Conservation (phyloP, 2,888 invertebrate genomes). For the Folsomia candida region DNA sequence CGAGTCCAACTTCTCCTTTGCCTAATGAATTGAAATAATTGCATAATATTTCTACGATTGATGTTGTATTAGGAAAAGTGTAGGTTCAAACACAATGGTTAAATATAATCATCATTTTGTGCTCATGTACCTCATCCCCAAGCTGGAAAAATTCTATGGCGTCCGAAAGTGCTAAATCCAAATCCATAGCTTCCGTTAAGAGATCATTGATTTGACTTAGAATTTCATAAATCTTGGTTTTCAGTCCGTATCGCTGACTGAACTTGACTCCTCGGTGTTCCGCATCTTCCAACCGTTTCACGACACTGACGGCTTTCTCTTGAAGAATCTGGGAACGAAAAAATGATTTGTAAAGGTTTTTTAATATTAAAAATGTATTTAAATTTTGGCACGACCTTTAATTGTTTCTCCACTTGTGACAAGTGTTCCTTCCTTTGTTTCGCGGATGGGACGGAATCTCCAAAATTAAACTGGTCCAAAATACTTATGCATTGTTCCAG, state of each 20-base stretch:
- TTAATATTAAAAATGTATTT: background rate
- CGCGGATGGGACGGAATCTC: constrained; percentile 17
- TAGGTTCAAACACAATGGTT: background rate
- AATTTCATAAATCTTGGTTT: constrained; percentile 34
- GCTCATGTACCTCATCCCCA: constrained; percentile 16
- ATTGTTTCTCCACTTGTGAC: constrained; percentile 27
- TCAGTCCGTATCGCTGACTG: constrained; percentile 32
- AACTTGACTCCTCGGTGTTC: constrained; percentile 29
- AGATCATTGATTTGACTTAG: constrained; percentile 38
- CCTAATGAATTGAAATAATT: constrained; percentile 19
- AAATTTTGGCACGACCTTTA: constrained; percentile 21
- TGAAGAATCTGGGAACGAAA: constrained; percentile 34
- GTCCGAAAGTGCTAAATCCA: constrained; percentile 31
- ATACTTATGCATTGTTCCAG: constrained; percentile 61
- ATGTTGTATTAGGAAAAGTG: too few species aligned
- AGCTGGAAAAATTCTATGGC: constrained; percentile 38
- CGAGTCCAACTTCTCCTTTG: constrained; percentile 24
- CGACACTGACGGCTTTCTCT: constrained; percentile 29
- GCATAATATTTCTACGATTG: too few species aligned
- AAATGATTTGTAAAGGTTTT: too few species aligned
- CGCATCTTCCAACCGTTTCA: constrained; percentile 30
- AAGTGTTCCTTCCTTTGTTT: constrained; percentile 25
- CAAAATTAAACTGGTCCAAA: constrained; percentile 53
- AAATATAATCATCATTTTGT: background rate
- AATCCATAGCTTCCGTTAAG: constrained; percentile 35